Evolutionary conservation across 2,113 vertebrate genomes (phyloP).

Genomic region (Zosterops borbonicus): DNA sequence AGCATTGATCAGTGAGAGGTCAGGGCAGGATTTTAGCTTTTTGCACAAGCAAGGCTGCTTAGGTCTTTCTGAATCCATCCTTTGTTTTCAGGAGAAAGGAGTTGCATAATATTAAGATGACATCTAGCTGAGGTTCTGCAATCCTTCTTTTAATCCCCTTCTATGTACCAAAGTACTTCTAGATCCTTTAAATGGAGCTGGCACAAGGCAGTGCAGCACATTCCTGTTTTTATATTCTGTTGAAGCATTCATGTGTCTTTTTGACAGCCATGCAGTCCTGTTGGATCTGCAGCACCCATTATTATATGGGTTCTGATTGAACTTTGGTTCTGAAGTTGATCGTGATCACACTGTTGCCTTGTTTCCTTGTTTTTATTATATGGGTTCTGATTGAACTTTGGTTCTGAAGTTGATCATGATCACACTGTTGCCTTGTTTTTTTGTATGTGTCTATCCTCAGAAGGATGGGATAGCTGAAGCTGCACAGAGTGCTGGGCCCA

Average conservation of each 20-base stretch:
- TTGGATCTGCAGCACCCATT: rapidly evolving
- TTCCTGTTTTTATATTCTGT: not conserved
- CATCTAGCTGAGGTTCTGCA: not conserved
- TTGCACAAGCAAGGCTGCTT: not conserved
- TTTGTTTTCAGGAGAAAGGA: not conserved
- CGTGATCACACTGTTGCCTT: not conserved
- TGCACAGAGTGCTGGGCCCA: not conserved
- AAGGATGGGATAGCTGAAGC: not conserved
- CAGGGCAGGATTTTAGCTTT: not conserved
- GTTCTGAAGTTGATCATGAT: not conserved
- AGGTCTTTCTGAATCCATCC: not conserved
- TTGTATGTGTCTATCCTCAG: not conserved
- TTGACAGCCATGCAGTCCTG: not conserved
- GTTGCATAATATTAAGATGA: not conserved
- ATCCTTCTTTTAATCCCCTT: not conserved
- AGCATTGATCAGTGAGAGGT: not conserved
- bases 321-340: not conserved
- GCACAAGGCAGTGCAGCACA: not conserved
- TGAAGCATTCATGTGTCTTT: not conserved
- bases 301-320: not conserved
- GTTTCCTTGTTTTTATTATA: not conserved
- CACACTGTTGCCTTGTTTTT: not conserved
- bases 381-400: not conserved
- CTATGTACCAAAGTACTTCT: not conserved
- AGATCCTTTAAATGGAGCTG: not conserved